These are phyloP conservation scores for Oceanites oceanicus DNA, from an alignment of 2,113 vertebrate genomes.

Conservation along the genomic window DNA sequence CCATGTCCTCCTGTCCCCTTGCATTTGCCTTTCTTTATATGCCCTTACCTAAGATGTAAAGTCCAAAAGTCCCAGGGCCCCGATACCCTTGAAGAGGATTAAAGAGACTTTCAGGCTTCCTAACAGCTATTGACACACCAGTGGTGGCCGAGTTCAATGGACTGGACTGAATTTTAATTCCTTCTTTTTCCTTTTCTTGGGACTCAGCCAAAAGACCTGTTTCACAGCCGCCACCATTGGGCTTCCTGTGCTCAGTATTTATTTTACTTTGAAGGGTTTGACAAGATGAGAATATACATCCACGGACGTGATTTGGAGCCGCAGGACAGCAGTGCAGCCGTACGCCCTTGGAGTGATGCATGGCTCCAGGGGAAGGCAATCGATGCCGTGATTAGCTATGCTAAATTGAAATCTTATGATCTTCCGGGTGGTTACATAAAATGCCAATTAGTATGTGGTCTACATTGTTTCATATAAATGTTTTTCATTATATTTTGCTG, in stretches of 20 bases:
- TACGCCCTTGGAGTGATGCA: not conserved
- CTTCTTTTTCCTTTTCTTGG: not conserved
- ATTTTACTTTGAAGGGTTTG: not conserved
- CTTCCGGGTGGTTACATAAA: not conserved
- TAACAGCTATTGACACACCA: not conserved
- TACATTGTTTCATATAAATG: not conserved
- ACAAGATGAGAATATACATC: not conserved
- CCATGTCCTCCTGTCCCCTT: not conserved
- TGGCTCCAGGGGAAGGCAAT: not conserved
- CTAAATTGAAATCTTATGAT: conserved; percentile 49
- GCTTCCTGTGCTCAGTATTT: not conserved
- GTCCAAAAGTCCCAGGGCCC: too few relatives aligned
- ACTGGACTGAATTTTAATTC: not conserved
- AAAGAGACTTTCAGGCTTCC: not conserved
- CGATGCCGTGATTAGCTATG: not conserved
- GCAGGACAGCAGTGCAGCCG: not conserved
- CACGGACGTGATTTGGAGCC: not conserved
- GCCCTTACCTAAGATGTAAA: not conserved
- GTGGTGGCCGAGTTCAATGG: rapidly evolving
- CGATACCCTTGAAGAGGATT: not conserved
- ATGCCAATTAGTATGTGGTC: conserved; percentile 34
- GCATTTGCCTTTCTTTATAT: not conserved
- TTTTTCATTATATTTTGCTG: conserved; percentile 58
- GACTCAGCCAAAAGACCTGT: not conserved
- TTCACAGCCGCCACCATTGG: rapidly evolving